A percentile compares a stretch with the other conserved stretches of the same genome.
These are phyloP conservation scores for Colinus virginianus DNA, from an alignment of 2,113 vertebrate species.

Conservation along the genomic window DNA sequence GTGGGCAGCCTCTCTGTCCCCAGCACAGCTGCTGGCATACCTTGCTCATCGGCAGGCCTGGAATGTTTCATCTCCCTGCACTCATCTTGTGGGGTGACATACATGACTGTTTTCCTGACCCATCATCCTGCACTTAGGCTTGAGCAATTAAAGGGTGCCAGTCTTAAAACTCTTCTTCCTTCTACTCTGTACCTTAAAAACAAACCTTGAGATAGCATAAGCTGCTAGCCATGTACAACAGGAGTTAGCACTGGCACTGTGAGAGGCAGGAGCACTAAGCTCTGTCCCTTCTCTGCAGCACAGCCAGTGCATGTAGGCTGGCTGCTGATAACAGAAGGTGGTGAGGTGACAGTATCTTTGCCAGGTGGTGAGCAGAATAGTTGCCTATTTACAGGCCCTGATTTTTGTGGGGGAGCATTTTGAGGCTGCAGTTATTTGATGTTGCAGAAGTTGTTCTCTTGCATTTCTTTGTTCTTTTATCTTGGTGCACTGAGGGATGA, in stretches of 20 bases:
- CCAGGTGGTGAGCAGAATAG: neutral
- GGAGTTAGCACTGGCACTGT: neutral
- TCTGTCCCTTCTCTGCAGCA: neutral
- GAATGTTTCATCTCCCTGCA: neutral
- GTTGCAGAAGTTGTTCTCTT: neutral
- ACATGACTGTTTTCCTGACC: neutral
- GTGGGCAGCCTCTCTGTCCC: neutral
- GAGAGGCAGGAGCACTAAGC: neutral
- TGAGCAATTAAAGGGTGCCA: neutral
- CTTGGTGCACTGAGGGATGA: neutral
- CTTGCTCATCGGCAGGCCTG: fast-evolving
- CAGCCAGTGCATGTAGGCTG: neutral
- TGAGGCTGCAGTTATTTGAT: neutral
- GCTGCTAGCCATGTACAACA: fast-evolving
- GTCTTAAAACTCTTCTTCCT: neutral
- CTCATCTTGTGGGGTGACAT: fast-evolving
- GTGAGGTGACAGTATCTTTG: neutral
- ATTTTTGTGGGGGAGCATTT: neutral
- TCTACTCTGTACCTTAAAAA: neutral
- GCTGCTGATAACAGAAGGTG: neutral
- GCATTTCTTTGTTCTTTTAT: neutral
- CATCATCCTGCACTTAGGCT: neutral
- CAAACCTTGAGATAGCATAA: neutral
- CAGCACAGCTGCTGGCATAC: neutral
- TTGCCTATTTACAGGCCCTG: neutral